phyloP scores from a whole-genome alignment of 1,140 invertebrate genomes.

The Lamellibrachia luymesi region DNA sequence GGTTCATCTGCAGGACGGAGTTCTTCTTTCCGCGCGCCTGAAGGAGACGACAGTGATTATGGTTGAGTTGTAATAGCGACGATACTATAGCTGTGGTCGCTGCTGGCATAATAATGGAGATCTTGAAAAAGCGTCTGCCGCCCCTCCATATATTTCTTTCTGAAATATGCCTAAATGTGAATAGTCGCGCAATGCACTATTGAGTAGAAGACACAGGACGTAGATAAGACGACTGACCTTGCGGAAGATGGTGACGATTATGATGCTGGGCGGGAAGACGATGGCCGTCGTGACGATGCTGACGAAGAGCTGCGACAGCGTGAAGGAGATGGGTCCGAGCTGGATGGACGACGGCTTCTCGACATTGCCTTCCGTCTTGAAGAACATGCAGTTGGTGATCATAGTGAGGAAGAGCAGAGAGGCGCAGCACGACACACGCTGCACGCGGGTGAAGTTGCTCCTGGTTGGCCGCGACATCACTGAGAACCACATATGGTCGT shows the following conservation, averaged over 20 bases:
- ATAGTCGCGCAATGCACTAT: background rate
- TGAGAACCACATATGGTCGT: constrained; percentile 58
- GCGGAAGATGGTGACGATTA: constrained; percentile 50
- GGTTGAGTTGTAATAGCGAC: background rate
- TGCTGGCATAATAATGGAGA: no score
- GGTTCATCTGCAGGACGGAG: constrained; percentile 39
- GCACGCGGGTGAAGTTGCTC: constrained; percentile 56
- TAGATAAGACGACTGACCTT: constrained; percentile 30
- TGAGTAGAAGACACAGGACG: constrained; percentile 24
- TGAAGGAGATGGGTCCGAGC: constrained; percentile 45
- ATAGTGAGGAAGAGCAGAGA: constrained; percentile 56
- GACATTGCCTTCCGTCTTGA: constrained; percentile 35
- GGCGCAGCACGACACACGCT: constrained; percentile 55
- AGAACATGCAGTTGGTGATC: constrained; percentile 59
- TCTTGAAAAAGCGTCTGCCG: no score
- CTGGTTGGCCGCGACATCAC: constrained; percentile 53
- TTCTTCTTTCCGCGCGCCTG: constrained; percentile 36
- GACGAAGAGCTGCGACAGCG: constrained; percentile 46
- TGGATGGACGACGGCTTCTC: constrained; percentile 30
- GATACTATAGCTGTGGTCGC: background rate
- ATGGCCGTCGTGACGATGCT: constrained; percentile 49
- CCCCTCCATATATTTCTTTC: no score
- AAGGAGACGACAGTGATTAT: background rate
- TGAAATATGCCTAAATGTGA: no score
- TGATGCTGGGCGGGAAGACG: constrained; percentile 50